Evolutionary conservation across 2,113 vertebrate genomes (phyloP), one percentile per base, ranked within the genome.

Genomic region (Tachysurus fulvidraco): DNA sequence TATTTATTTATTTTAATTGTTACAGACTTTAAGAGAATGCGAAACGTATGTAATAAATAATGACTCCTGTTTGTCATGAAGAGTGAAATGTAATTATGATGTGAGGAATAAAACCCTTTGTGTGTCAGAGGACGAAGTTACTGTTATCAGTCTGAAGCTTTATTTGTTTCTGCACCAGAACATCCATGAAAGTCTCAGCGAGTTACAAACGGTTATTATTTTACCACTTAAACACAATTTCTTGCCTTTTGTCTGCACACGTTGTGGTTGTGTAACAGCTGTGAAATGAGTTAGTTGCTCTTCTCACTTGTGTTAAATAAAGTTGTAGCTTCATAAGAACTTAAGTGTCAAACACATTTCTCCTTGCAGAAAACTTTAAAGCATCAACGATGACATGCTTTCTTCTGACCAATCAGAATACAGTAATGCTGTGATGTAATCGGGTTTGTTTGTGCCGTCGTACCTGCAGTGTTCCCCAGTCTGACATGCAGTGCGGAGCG

Each of bases 391-490:
- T 25, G 25, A 25, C 59, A 62, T 23, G 7, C 12, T 64, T 62
- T 62, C 9, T 25, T 36, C 36, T 36, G 36, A 36, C 36, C 36
- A 36, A 36, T 36, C 36, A 36, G 36, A 36, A 36, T 36, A 36
- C 36, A 36, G 36, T 36, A 36, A 36, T 36, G 36, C 36, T 36
- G 36, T 36, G 36, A 2, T 2, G 36, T 36, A 36, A 36, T 36
- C 36, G 2, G 36, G 36, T 28, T 71, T 14, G 50, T n/a, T 19
- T 11, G 41, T 16, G 30, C 11, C 28, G 16, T 86, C 92, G 91
- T 93, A 99, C 98, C 98, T 96, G 97, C 97, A 87, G 97, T 91
- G 89, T 98, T 99, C 84, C 97, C 97, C 90, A 98, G 91, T 76
- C 98, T 92, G 91, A 99, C 97, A 88, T 99, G 98, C 92, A 99